Conservation (phyloP, 2,888 invertebrate species). For the Panzeria rudis region DNA sequence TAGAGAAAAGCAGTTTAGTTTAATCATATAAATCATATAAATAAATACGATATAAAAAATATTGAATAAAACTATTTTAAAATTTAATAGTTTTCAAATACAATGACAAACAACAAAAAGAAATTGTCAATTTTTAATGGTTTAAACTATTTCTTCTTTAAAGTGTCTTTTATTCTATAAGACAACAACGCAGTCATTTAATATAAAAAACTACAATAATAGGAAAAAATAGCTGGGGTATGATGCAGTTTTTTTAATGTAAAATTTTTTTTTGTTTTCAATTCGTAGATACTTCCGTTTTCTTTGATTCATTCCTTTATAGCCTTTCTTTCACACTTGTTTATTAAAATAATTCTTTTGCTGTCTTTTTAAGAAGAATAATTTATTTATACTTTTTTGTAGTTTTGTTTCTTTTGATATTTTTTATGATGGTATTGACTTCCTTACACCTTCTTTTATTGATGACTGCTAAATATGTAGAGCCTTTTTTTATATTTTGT, state of each 20-base stretch:
- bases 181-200: background rate
- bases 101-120: background rate
- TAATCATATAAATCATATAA: conserved; percentile 21
- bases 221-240: background rate
- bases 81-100: conserved; percentile 26
- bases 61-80: conserved; percentile 9
- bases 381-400: conserved; percentile 19
- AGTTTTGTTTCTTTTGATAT: conserved; percentile 21
- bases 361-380: background rate
- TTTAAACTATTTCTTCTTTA: conserved; percentile 7
- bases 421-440: conserved; percentile 51
- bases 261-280: background rate
- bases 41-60: conserved; percentile 26
- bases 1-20: background rate
- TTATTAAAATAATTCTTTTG: conserved; percentile 22
- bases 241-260: background rate
- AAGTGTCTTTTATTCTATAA: conserved; percentile 17
- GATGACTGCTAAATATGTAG: conserved; percentile 38
- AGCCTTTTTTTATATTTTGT: conserved; percentile 34
- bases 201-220: background rate
- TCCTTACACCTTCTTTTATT: conserved; percentile 57
- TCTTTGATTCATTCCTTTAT: conserved; percentile 23
- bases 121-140: conserved; percentile 58
- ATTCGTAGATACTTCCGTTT: conserved; percentile 46
- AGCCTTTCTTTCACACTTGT: conserved; percentile 45